phyloP scores from a whole-genome alignment of 1,140 invertebrate species.

The honey bee (Apis mellifera) region Amel_HAv3.1 CM009940.2:7452501-7453000 shows the following conservation, averaged over 20 bases:
- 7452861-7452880: background rate
- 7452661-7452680: too few species aligned
- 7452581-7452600: too few species aligned
- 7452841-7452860: background rate
- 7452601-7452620: background rate
- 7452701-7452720: too few species aligned
- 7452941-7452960: constrained; percentile 17
- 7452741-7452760: constrained; percentile 13
- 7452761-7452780: background rate
- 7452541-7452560: too few species aligned
- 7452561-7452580: too few species aligned
- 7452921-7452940: constrained; percentile 62
- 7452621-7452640: too few species aligned
- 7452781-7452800: too few species aligned
- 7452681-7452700: too few species aligned
- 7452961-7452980: constrained; percentile 70
- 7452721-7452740: too few species aligned
- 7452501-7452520: too few species aligned
- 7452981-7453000: constrained; percentile 67
- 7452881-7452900: constrained; percentile 61
- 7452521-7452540: too few species aligned
- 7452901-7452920: constrained; percentile 72
- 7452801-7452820: background rate
- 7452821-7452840: background rate
- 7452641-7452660: too few species aligned